Evolutionary conservation across 2,113 vertebrate species (phyloP), one percentile per base, ranked within the genome.

Genomic region (Choloepus hoffmanni): DNA sequence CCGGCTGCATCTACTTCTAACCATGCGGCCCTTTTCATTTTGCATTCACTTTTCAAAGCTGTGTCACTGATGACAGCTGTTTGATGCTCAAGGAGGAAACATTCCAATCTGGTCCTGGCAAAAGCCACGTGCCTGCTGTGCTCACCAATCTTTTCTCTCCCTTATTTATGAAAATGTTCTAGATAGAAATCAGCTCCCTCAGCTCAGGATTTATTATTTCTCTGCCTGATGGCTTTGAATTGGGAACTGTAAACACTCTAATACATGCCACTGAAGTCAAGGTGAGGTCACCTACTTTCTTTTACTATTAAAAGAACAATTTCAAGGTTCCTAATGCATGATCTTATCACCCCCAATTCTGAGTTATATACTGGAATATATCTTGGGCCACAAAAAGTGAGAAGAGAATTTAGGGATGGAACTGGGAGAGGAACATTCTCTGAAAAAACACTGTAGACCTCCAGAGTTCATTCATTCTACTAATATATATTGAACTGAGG

Each of bases 161-260:
- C 72, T 33, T 78, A 90, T 68, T 95, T 94, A 88, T 83, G 93
- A 97, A 92, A 78, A 93, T 72, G 50, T 60, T 89, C 93, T 89
- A 96, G 96, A 94, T 86, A 92, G 78, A 85, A 82, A 95, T 88
- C 81, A 33, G 82, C n/a, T 89, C 85, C 89, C 74, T 95, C 95
- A 85, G 97, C 58, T 43, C 33, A 23, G 48, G 33, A 63, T 74
- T 86, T 91, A 92, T 68, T 86, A 67, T 19, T 89, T 74, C 60
- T 72, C 48, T 85, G 89, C 79, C 78, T 88, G 55, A 55, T 77
- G 89, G 86, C 95, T 95, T 93, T 95, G 91, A 93, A 94, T 95
- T 10, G 13, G 95, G 53, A 89, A 90, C 58, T 92, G 53, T 67
- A 93, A 96, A 96, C 84, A 90, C 82, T 77, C 45, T 74, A 94